Base-by-base conservation (phyloP, 2,113 vertebrate species). In the Lonchura striata region DNA sequence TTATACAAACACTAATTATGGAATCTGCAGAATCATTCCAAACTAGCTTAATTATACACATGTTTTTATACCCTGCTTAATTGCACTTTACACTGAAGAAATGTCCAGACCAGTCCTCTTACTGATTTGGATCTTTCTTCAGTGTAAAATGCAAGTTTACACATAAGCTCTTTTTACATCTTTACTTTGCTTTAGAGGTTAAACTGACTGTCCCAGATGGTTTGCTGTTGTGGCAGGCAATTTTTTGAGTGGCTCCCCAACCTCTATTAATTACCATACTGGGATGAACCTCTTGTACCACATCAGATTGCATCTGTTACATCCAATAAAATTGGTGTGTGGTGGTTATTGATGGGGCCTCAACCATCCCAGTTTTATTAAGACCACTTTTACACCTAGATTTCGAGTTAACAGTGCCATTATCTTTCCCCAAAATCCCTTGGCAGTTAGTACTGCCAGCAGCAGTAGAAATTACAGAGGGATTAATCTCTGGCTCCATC, bases 1-100 rank as follows among this genome's bases (percentile, higher is more conserved):
- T 96, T 91, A 94, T 96, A 94, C 96, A 97, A 97, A 95, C 95
- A 96, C 91, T 97, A 97, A 97, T 98, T 97, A 97, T 91, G 47
- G 94, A 95, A 83, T 96, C 86, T 97, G 95, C 95, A 93, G 92
- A 97, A 95, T 90, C 79, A 82, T 70, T 94, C 92, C 81, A 97
- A 93, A 97, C 77, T 76, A 39, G 92, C 97, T 97, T 97, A 97
- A 97, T 98, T 97, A 96, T 75, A 92, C 37, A 63, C 81, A 82
- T 46, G 49, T 50, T 90, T 95, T 93, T 86, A 77, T 96, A 90
- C 47, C 50, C 80, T 75, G 46, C 91, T 97, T 96, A 90, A 98
- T 95, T 94, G 47, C 79, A 87, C 96, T 96, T 98, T 95, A 89
- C 88, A 86, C 74, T 90, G 90, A 82, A 95, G 39, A 65, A 92